Evolutionary conservation across 2,797 vertebrate genomes (phyloP).

Genomic region (Holocentrus rufus): DNA sequence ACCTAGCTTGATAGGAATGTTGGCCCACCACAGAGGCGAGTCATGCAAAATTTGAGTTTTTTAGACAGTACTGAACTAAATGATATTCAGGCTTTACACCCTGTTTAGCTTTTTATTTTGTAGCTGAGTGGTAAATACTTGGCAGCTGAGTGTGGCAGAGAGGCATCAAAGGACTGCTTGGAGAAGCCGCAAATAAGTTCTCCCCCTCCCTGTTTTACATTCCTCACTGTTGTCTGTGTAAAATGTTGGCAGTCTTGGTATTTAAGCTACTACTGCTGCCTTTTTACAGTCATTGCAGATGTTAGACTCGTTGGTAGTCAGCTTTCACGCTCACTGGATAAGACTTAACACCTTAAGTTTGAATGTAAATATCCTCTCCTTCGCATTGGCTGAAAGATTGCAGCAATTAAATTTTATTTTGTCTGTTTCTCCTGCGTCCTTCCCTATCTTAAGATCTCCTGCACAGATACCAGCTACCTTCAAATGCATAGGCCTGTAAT

Average conservation of each 20-base stretch:
- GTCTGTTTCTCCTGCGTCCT: background rate
- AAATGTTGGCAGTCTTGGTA: background rate
- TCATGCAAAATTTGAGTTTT: background rate
- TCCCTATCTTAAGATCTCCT: constrained; percentile 15
- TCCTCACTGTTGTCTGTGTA: background rate
- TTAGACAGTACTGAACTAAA: background rate
- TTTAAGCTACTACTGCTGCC: constrained; percentile 22
- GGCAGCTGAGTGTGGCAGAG: background rate
- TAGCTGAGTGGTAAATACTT: constrained; percentile 3
- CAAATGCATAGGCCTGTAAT: background rate
- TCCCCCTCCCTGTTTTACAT: background rate
- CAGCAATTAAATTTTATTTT: background rate
- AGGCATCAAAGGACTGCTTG: background rate
- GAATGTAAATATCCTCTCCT: background rate
- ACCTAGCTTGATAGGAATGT: constrained; percentile 28
- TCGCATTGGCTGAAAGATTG: background rate
- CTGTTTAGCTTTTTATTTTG: background rate
- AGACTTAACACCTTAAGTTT: background rate
- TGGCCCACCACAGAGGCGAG: background rate
- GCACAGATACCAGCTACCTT: background rate
- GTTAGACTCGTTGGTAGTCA: background rate
- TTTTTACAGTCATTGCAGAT: constrained; percentile 18
- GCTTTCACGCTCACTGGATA: constrained; percentile 13
- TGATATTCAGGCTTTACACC: background rate
- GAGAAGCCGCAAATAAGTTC: constrained; percentile 35